Evolutionary conservation across 2,797 vertebrate genomes (phyloP), one percentile per base, ranked within the genome.

Genomic region (Synaphobranchus kaupii): DNA sequence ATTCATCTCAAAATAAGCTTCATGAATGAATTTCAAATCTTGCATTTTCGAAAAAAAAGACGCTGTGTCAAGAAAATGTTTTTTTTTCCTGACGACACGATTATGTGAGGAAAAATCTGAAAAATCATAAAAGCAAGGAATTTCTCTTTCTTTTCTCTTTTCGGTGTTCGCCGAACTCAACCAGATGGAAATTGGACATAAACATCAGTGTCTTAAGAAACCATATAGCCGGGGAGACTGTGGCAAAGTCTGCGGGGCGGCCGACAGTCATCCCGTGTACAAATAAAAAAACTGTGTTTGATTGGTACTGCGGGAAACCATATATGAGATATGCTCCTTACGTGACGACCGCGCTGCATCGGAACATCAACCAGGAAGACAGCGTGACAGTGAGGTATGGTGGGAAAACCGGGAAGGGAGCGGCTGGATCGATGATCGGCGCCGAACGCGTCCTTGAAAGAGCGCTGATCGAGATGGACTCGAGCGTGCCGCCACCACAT

Each of bases 311-410:
- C 93, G 90, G 90, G 91, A 93, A 94, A 92, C 84, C 90, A 90
- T 93, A 94, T 94, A 94, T 93, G 94, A 94, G 95, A 94, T 95
- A 93, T 93, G 95, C 94, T 94, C 92, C 91, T 92, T 93, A 95
- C 93, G 92, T 94, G 93, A 90, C 94, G 92, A 93, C 91, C 94
- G 94, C 92, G 91, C 95, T 95, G 95, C 94, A 93, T 89, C 91
- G 95, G 92, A 91, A 94, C 94, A 94, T 93, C 94, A 93, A 91
- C 83, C 94, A 93, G 94, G 91, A 94, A 93, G 92, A 90, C 89
- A 90, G 93, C 94, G 93, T 95, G 95, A 95, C 94, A 95, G 92
- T 91, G 89, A 95, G 95, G 94, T 93, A 95, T 92, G 92, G 94
- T 94, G 93, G 94, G 94, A 94, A 93, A 93, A 93, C 94, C 94